Evolutionary conservation across 2,113 vertebrate species (phyloP), one percentile per base, ranked within the genome.

Genomic region (Neolamprologus hecqui): DNA sequence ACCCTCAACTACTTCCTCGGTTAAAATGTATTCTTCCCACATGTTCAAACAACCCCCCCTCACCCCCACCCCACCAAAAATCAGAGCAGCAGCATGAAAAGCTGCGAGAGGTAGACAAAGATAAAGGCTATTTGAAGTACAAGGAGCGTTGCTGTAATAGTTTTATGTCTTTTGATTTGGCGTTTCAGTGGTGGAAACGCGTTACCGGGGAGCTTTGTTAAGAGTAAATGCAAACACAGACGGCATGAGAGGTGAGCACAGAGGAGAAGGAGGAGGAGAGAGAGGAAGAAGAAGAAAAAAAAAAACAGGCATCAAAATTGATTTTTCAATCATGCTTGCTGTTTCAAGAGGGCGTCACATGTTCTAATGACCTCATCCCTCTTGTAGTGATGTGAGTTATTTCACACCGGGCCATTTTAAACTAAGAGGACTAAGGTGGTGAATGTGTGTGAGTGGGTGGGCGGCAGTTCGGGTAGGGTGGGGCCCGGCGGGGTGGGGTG

Each of bases 331-430:
- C 95, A 95, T 94, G 94, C 94, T 93, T 88, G 89, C 92, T 94
- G 95, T 95, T 96, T 96, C 95, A 96, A 95, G 94, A 95, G 93
- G 93, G 94, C 94, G 94, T 96, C 94, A 95, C 95, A 94, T 95
- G 92, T 95, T 95, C 94, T 96, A 96, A 96, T 96, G 95, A 96
- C 94, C 95, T 96, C 96, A 96, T 96, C 93, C 91, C 90, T 96
- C 95, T 95, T 92, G 86, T 85, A 91, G 87, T 89, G 93, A 92
- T 93, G 94, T 94, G 95, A 95, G 95, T 96, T 96, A 96, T 96
- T 95, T 95, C 93, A 90, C 95, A 93, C 92, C 45, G 81, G 90
- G 90, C 90, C 91, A 92, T 93, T 94, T 94, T 91, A 94, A 95
- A 92, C 90, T 87, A 92, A 92, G 92, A 93, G 89, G 90, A 92